Conservation (phyloP, 2,797 vertebrate genomes). For the Tokudaia tokunoshimensis region DNA sequence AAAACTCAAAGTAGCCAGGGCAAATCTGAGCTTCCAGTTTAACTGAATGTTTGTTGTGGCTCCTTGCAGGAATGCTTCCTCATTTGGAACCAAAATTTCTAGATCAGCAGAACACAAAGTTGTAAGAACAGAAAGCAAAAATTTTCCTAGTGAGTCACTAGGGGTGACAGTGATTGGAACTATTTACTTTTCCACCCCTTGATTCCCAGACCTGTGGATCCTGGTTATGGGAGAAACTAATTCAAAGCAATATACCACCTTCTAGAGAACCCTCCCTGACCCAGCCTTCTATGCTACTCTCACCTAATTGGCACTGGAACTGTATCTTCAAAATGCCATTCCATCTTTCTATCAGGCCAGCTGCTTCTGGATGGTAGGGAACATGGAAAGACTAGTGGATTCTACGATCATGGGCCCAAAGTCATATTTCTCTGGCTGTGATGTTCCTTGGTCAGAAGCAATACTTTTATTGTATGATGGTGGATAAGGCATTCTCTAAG, state of each 20-base stretch:
- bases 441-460: not conserved
- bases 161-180: not conserved
- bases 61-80: not conserved
- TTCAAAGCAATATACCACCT: not conserved
- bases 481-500: not conserved
- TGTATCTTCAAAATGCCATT: not conserved
- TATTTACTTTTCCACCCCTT: not conserved
- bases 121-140: not conserved
- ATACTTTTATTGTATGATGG: not conserved
- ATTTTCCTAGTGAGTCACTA: not conserved
- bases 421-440: not conserved
- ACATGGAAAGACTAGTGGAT: not conserved
- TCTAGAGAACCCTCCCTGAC: not conserved
- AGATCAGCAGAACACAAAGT: not conserved
- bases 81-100: not conserved
- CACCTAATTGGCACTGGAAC: not conserved
- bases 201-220: not conserved
- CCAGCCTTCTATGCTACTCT: not conserved
- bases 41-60: not conserved
- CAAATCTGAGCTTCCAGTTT: not conserved
- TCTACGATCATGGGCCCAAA: not conserved
- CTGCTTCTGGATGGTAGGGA: not conserved
- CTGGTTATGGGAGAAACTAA: not conserved
- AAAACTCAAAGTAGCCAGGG: not conserved
- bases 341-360: not conserved